phyloP scores from a whole-genome alignment of 1,140 invertebrate species.

The Agrilus planipennis region DNA sequence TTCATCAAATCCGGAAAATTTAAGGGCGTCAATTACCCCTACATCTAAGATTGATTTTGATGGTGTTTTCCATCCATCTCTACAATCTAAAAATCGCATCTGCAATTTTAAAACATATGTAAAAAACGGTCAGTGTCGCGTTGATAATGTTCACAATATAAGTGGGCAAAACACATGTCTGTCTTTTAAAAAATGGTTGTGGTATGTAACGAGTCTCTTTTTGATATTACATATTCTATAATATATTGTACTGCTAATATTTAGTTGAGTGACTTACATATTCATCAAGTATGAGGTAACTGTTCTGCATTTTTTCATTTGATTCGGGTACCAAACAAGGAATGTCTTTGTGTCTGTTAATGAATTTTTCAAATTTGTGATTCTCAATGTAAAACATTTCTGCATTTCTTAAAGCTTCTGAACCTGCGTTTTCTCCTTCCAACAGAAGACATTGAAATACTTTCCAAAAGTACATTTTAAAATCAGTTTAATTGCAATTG shows the following conservation, averaged over 20 bases:
- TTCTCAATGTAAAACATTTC: conserved; percentile 35
- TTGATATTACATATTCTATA: too few relatives aligned
- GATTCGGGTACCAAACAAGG: conserved; percentile 38
- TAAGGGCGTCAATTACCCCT: conserved; percentile 34
- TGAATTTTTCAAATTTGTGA: conserved; percentile 35
- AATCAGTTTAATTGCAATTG: too few relatives aligned
- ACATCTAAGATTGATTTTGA: conserved; percentile 38
- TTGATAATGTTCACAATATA: too few relatives aligned
- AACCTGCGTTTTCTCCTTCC: conserved; percentile 39
- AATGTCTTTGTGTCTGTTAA: conserved; percentile 32
- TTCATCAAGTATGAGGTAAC: conserved; percentile 41
- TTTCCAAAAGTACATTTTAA: conserved; percentile 18
- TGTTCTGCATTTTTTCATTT: conserved; percentile 39
- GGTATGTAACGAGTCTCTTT: too few relatives aligned
- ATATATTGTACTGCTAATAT: background rate
- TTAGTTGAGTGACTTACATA: conserved; percentile 29
- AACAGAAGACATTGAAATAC: conserved; percentile 40
- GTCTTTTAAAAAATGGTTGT: too few relatives aligned
- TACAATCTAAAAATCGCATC: conserved; percentile 42
- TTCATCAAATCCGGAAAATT: conserved; percentile 38
- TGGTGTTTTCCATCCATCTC: conserved; percentile 32
- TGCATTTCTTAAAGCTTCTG: conserved; percentile 34
- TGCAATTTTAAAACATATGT: conserved; percentile 20
- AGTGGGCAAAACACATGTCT: too few relatives aligned
- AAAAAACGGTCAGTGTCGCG: too few relatives aligned